Conservation (phyloP, 2,888 invertebrate species). For the Drosophila rellima region DNA sequence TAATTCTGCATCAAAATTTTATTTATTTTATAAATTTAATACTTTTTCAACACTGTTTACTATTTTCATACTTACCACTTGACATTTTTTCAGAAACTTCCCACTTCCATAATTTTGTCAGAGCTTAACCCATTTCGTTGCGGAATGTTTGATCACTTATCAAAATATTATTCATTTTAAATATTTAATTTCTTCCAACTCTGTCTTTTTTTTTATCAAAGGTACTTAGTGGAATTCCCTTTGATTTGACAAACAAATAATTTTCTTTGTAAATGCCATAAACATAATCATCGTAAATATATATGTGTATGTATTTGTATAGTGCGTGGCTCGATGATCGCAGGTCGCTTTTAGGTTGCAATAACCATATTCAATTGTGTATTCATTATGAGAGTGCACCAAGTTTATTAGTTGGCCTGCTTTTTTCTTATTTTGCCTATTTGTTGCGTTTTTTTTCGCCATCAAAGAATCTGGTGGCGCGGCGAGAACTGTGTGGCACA, state of each 20-base stretch:
- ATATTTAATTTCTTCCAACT: too few relatives aligned
- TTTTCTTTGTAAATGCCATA: not conserved
- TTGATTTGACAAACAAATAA: not conserved
- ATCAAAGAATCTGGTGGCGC: slow-evolving; percentile 24
- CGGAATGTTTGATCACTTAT: too few relatives aligned
- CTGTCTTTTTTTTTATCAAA: too few relatives aligned
- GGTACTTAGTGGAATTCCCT: too few relatives aligned
- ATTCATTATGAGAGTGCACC: slow-evolving; percentile 54
- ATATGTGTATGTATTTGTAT: not conserved
- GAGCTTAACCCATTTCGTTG: too few relatives aligned
- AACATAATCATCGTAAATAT: not conserved
- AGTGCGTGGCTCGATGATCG: slow-evolving; percentile 16
- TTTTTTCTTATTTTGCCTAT: slow-evolving; percentile 27
- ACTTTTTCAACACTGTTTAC: too few relatives aligned
- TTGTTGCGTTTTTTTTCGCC: slow-evolving; percentile 13
- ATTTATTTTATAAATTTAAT: too few relatives aligned
- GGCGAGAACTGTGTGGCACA: slow-evolving; percentile 46
- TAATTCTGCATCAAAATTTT: too few relatives aligned
- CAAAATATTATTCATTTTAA: too few relatives aligned
- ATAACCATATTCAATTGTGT: slow-evolving; percentile 45
- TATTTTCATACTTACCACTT: too few relatives aligned
- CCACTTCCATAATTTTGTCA: too few relatives aligned
- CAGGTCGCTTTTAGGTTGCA: slow-evolving; percentile 21
- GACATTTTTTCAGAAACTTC: too few relatives aligned
- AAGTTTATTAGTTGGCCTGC: slow-evolving; percentile 74